Evolutionary conservation across 2,113 vertebrate species (phyloP), one percentile per base, ranked within the genome.

Genomic region (Eira barbara): DNA sequence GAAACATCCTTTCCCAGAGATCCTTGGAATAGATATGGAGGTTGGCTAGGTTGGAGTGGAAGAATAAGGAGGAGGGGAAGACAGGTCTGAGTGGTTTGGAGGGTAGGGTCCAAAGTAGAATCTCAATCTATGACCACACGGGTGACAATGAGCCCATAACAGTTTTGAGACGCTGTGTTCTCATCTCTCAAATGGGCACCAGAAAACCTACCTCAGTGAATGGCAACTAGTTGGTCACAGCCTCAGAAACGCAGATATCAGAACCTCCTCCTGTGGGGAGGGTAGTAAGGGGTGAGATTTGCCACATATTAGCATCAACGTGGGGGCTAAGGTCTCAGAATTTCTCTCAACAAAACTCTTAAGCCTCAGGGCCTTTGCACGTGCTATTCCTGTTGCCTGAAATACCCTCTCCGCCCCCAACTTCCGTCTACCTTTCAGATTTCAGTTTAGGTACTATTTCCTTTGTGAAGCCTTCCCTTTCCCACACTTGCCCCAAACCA

Each of bases 371-470:
- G 57, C 25, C 57, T 95, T 90, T 81, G 74, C 34, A 31, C 17
- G 23, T 92, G 55, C 47, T 61, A 13, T 39, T 74, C 34, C 39
- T 81, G 27, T 36, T 49, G 10, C 34, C 14, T n/a, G 47, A 45
- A 13, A 23, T 27, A 29, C 23, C 13, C 23, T 45, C 8, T 13
- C 1, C 4, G 3, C 10, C 10, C 4, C 14, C 15, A 29, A 29
- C 34, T 47, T 12, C 76, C 39, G 4, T 59, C 49, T 31, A 55
- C 57, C 34, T 34, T 63, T 88, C 15, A 79, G 61, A 39, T 20
- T 67, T 88, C 36, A 36, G 52, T 31, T 55, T 87, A 27, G 55
- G 34, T 47, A 31, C 3, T 45, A 27, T 83, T 87, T 31, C 57
- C 25, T 80, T 45, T 82, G 29, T 29, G 15, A 87, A 80, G 27